These are phyloP conservation scores for Anguilla marmorata DNA, from an alignment of 2,797 vertebrate genomes.

Conservation along the genomic window DNA sequence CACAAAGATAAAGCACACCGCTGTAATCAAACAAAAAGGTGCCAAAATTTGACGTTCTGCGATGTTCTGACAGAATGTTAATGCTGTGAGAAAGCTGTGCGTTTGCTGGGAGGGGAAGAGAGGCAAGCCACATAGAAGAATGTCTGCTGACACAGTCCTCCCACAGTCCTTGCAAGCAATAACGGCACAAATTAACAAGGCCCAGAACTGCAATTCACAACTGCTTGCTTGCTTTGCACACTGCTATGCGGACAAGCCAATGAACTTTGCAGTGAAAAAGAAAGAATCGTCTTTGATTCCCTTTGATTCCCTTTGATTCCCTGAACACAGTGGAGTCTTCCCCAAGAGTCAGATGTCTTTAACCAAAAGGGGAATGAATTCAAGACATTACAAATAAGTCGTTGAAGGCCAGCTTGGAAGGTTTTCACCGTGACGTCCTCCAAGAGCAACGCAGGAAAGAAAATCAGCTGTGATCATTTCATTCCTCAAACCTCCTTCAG, in stretches of 20 bases:
- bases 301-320: not conserved
- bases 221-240: conserved; percentile 12
- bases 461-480: not conserved
- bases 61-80: not conserved
- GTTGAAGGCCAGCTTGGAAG: not conserved
- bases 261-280: not conserved
- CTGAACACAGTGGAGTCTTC: conserved; percentile 5
- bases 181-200: not conserved
- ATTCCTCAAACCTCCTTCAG: not conserved
- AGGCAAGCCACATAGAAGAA: not conserved
- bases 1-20: not conserved
- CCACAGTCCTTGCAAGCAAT: not conserved
- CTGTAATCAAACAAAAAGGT: not conserved
- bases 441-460: not conserved
- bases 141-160: not conserved
- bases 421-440: not conserved
- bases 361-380: not conserved
- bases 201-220: not conserved
- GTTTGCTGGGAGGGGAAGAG: not conserved
- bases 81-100: not conserved
- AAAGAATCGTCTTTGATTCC: not conserved
- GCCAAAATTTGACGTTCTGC: not conserved
- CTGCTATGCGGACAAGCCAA: not conserved
- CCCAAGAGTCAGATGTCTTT: not conserved
- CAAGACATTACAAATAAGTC: not conserved